Evolutionary conservation across 1,140 invertebrate genomes (phyloP), one percentile per base, ranked within the genome.

Genomic region (Helicoverpa zea): DNA sequence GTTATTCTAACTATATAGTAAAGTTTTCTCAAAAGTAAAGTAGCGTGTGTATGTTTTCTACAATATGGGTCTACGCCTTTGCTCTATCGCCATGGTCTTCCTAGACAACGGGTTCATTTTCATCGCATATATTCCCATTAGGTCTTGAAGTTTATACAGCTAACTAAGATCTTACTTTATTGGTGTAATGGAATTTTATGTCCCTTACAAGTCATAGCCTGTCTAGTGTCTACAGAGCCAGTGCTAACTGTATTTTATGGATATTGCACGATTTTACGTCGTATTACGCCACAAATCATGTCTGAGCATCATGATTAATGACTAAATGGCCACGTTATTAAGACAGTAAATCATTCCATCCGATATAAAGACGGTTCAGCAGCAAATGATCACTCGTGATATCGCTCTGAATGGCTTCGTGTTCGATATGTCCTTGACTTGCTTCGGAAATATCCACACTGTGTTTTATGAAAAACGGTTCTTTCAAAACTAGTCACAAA

Each of bases 1-100:
- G 83, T 90, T 89, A 83, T 86, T 84, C 80, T 81, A 81, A 87
- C 81, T 83, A n/a, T n/a, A n/a, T n/a, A 81, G 59, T 58, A 81
- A 84, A 84, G 73, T 87, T 84, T 84, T 68, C 54, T 68, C 56
- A 79, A 79, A 79, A 70, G 56, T 66, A 79, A 79, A 70, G 56
- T 66, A 64, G 10, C 18, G 18, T 49, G 56, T 77, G 56, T 77
- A 35, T 64, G 16, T 66, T 66, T 49, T 35, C 12, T 54, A 18
- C 29, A 43, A 29, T 76, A 63, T 12, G 10, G 23, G 43, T 7
- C 23, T 51, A 77, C 23, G 61, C 52, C 47, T 66, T 14, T 52
- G 23, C 52, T 66, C 3, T 72, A n/a, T 54, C 54, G n/a, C 23
- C 30, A 12, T 56, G 12, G 18, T 29, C 49, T 30, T 14, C 13